Evolutionary conservation across 1,140 invertebrate genomes (phyloP), one percentile per base, ranked within the genome.

Genomic region (Papilio xuthus): DNA sequence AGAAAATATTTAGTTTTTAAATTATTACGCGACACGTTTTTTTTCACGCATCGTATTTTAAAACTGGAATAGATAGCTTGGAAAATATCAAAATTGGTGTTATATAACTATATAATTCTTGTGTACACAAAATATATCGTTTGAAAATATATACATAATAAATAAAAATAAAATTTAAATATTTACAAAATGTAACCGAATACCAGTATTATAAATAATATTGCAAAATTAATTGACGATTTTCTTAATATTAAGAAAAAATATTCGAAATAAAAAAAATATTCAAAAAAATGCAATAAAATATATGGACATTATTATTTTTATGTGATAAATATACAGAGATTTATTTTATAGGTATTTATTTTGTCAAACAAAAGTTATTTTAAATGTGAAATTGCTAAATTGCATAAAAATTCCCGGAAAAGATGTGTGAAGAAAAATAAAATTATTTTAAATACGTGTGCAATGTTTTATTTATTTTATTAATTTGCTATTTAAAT

Each of bases 401-500:
- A 53, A 53, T 50, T 18, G 15, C n/a, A n/a, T 53, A 6, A 37
- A 37, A 37, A 53, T 53, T 53, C n/a, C n/a, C 6, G 18, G 6
- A 53, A 53, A 9, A 53, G 20, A n/a, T 1, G 50, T 20, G 9
- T 7, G 20, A 53, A 53, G 20, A 20, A 37, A 37, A 37, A 37
- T 37, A 53, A 53, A 47, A 47, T 4, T 4, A 2, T 13, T 53
- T 53, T 53, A 8, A 53, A n/a, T n/a, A 6, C 4, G 26, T 26
- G 60, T 67, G 60, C 60, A 15, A 15, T 67, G 60, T 67, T 28
- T 67, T 67, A 67, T 32, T 28, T 60, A 60, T 60, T 60, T 50
- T 18, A 50, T 71, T 41, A 28, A 72, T 47, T 9, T 73, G 47
- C 47, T 74, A 56, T 53, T 74, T 41, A 63, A 42, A 63, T 37